Percentiles rank a stretch among this genome's conserved stretches.
Evolutionary conservation across 2,888 invertebrate genomes (phyloP).

Genomic region (Idaea biselata): DNA sequence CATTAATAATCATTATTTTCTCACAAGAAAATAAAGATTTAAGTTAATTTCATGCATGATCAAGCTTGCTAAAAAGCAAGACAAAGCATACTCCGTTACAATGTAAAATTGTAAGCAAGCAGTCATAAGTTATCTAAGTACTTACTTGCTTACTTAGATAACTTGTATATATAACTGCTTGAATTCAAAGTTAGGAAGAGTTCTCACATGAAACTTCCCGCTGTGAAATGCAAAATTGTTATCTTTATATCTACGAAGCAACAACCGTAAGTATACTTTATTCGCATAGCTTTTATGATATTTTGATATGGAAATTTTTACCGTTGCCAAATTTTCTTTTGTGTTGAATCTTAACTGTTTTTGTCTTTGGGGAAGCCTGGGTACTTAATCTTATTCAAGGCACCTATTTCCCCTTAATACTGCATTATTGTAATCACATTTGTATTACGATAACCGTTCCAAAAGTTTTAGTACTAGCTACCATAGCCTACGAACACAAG

Average conservation of each 20-base stretch:
- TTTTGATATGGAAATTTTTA: neutral
- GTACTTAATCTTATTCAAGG: neutral
- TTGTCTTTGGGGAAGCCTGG: too few relatives aligned
- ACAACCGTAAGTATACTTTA: neutral
- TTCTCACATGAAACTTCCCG: neutral
- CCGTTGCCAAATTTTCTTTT: neutral
- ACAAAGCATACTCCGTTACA: neutral
- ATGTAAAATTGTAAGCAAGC: neutral
- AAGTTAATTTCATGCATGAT: neutral
- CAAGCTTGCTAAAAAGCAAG: neutral
- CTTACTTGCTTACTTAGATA: neutral
- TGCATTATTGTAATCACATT: neutral
- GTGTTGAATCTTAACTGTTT: neutral
- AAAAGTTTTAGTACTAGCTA: neutral
- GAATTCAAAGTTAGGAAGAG: neutral
- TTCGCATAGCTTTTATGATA: neutral
- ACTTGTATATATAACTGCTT: neutral
- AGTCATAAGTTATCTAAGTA: neutral
- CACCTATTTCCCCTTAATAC: neutral
- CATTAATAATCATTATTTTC: neutral
- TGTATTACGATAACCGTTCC: neutral
- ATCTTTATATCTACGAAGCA: neutral
- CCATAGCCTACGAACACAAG: too few relatives aligned
- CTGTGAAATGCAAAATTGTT: constrained; percentile 1
- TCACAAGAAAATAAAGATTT: neutral